Evolutionary conservation across 1,140 invertebrate genomes (phyloP).

Genomic region (Mylabris phalerata): DNA sequence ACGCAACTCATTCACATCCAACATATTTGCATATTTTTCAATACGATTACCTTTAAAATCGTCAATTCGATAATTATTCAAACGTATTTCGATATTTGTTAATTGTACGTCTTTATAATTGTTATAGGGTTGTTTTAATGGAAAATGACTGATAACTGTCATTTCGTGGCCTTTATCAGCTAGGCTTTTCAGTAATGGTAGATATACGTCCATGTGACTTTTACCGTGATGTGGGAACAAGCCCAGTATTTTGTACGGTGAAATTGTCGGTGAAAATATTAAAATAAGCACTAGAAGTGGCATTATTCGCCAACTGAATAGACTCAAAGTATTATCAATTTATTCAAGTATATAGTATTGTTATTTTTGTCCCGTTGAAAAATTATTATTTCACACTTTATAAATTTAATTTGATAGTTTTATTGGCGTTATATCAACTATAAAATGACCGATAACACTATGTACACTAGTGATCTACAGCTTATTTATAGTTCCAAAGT

Average conservation of each 20-base stretch:
- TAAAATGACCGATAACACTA: too few species aligned
- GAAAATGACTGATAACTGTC: constrained; percentile 55
- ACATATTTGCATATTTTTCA: neutral
- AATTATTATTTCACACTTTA: too few species aligned
- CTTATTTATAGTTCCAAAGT: too few species aligned
- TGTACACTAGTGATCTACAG: too few species aligned
- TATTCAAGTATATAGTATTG: too few species aligned
- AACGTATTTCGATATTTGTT: neutral
- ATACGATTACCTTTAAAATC: neutral
- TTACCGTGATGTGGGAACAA: constrained; percentile 56
- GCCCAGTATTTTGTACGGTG: constrained; percentile 46
- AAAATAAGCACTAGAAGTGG: too few species aligned
- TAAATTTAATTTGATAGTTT: too few species aligned
- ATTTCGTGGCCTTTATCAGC: constrained; percentile 55
- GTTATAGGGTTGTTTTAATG: constrained; percentile 29
- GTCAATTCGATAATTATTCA: neutral
- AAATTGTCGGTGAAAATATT: too few species aligned
- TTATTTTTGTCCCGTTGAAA: too few species aligned
- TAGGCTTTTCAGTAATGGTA: constrained; percentile 54
- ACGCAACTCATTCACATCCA: constrained; percentile 3
- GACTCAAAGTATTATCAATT: too few species aligned
- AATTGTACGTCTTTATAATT: constrained; percentile 43
- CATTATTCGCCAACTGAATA: too few species aligned
- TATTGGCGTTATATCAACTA: too few species aligned
- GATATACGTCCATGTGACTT: constrained; percentile 62